Evolutionary conservation across 2,888 invertebrate genomes (phyloP).

Genomic region (Drosophila austrosaltans): DNA sequence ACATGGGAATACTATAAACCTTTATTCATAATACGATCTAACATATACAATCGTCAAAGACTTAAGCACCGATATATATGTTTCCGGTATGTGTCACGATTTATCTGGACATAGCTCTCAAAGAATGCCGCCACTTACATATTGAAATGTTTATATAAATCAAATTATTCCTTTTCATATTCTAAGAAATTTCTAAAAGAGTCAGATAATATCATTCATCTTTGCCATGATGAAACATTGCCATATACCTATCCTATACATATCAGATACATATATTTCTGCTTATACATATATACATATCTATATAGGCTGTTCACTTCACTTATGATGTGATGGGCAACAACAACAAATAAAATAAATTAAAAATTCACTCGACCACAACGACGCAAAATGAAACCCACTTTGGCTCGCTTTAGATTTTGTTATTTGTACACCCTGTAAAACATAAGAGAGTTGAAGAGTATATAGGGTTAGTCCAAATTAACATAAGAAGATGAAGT

Average conservation of each 20-base stretch:
- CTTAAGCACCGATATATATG: background rate
- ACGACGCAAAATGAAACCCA: conserved; percentile 61
- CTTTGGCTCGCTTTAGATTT: conserved; percentile 35
- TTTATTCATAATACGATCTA: background rate
- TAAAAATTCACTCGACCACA: conserved; percentile 67
- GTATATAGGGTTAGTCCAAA: background rate
- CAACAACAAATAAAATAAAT: conserved; percentile 65
- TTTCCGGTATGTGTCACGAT: background rate
- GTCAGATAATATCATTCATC: conserved; percentile 4
- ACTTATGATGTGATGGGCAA: conserved; percentile 12
- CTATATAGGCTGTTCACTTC: conserved; percentile 12
- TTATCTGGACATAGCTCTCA: background rate
- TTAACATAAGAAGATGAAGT: too few species aligned
- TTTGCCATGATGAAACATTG: background rate
- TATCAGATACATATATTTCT: background rate
- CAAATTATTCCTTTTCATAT: background rate
- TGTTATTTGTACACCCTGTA: conserved; percentile 9
- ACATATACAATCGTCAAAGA: background rate
- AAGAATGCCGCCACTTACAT: background rate
- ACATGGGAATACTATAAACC: too few species aligned
- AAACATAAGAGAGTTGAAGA: background rate
- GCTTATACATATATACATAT: conserved; percentile 1
- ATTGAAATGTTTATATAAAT: conserved; percentile 2
- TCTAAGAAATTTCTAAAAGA: background rate
- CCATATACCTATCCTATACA: background rate